phyloP scores from a whole-genome alignment of 2,797 vertebrate genomes.

The Crocodylus rhombifer region DNA sequence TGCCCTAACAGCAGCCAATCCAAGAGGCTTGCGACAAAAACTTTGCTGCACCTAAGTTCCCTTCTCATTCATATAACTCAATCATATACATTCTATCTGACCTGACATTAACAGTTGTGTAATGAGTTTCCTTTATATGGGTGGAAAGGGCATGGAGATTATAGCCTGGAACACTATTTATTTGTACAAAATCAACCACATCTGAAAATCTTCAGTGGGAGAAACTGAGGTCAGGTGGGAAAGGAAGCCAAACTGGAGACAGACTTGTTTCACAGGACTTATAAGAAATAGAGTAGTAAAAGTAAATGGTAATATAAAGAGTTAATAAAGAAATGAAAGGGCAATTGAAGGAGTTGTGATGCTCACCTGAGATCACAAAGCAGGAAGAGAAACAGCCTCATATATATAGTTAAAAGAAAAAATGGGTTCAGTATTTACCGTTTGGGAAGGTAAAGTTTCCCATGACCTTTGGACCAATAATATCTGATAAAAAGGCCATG shows the following conservation, averaged over 20 bases:
- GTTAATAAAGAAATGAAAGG: neutral
- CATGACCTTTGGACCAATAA: neutral
- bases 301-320: neutral
- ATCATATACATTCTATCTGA: neutral
- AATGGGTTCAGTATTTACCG: neutral
- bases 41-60: neutral
- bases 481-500: neutral
- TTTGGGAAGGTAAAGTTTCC: neutral
- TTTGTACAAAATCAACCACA: neutral
- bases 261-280: neutral
- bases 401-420: neutral
- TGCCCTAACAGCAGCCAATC: neutral
- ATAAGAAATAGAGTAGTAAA: neutral
- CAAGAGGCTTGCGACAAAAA: neutral
- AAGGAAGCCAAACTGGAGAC: neutral
- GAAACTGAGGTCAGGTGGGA: neutral
- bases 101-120: neutral
- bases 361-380: neutral
- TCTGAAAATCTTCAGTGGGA: neutral
- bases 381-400: neutral
- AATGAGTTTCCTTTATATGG: accelerated
- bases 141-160: neutral
- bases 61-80: accelerated
- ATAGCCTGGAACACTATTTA: neutral
- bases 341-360: neutral